Percentiles rank a stretch among this genome's conserved stretches.
These are phyloP conservation scores for Neosilurus mollespiculum DNA, from an alignment of 2,797 vertebrate species.

Conservation along the genomic window DNA sequence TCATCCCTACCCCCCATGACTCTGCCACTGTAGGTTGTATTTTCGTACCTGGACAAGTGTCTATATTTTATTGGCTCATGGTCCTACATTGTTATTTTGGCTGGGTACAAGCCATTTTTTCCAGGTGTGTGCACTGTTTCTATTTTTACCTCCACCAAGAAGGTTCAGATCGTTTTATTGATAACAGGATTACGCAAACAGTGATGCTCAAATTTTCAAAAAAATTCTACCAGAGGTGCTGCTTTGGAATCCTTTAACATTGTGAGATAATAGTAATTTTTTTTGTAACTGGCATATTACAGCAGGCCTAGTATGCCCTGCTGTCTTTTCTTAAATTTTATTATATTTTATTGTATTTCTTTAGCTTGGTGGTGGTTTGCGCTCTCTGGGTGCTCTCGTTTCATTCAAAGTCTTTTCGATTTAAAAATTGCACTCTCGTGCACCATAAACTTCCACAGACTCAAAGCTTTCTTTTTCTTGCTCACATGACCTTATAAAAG, in stretches of 20 bases:
- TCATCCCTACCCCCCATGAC: slow-evolving; percentile 28
- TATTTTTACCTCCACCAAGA: not conserved
- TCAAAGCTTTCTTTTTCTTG: not conserved
- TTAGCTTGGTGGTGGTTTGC: too few species aligned
- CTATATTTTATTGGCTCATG: not conserved
- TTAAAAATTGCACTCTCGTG: not conserved
- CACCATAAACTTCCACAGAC: not conserved
- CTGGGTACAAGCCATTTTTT: not conserved
- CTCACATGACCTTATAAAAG: not conserved
- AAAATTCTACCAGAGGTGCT: too few species aligned
- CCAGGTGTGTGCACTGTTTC: not conserved
- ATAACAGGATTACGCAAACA: too few species aligned
- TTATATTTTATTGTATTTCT: too few species aligned
- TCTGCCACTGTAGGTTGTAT: slow-evolving; percentile 28
- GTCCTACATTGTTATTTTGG: not conserved
- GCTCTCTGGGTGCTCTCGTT: too few species aligned
- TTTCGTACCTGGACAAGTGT: not conserved
- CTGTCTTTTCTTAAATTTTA: too few species aligned
- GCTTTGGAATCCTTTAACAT: too few species aligned
- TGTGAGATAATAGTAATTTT: too few species aligned
- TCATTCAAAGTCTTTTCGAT: not conserved
- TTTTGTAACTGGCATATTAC: too few species aligned
- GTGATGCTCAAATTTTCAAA: too few species aligned
- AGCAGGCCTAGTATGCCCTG: too few species aligned
- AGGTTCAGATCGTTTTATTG: too few species aligned